Evolutionary conservation across 2,888 invertebrate genomes (phyloP), one percentile per base, ranked within the genome.

Genomic region (Cylindroiulus punctatus): DNA sequence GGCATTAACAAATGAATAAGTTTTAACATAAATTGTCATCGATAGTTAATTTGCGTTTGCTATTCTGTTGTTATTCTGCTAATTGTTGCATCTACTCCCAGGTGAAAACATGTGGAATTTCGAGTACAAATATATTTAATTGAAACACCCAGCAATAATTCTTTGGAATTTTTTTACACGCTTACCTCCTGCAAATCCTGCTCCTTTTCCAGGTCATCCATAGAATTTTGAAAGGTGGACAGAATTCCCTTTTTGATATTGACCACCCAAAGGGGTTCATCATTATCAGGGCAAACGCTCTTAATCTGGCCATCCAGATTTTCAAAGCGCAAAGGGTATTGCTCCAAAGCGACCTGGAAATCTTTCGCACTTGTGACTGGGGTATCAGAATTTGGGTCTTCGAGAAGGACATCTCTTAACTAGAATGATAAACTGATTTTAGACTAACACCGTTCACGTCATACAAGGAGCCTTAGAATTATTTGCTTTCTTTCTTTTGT

Each of bases 211-310:
- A 97, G 95, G 87, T 97, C 92, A 89, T 93, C 93, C 97, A 97
- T 97, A 88, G 95, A 94, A 90, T 97, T 98, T 90, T 98, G 97
- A 87, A 97, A 93, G 89, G 96, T 93, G 0, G 97, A 96, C 85
- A 98, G 91, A 81, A 97, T 92, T 40, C 95, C 98, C 88, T 96
- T 93, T 91, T 98, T 98, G 90, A 97, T 94, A 92, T 98, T 98
- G 88, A 98, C 92, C 7, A 95, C 95, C 96, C 97, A 97, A 0
- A 93, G 93, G 26, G 93, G 92, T 89, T 98, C 98, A 0, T 91
- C 92, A 0, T 92, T 90, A 26, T 93, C 92, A 0, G 97, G 96
- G 90, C 98, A 98, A 82, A 98, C 92, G 90, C 97, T 95, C 5
- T 94, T 94, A 88, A 98, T 94, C 86, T 93, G 90, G 0, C 98